Evolutionary conservation across 2,797 vertebrate species (phyloP), one percentile per base, ranked within the genome.

Genomic region (Lacerta bilineata): DNA sequence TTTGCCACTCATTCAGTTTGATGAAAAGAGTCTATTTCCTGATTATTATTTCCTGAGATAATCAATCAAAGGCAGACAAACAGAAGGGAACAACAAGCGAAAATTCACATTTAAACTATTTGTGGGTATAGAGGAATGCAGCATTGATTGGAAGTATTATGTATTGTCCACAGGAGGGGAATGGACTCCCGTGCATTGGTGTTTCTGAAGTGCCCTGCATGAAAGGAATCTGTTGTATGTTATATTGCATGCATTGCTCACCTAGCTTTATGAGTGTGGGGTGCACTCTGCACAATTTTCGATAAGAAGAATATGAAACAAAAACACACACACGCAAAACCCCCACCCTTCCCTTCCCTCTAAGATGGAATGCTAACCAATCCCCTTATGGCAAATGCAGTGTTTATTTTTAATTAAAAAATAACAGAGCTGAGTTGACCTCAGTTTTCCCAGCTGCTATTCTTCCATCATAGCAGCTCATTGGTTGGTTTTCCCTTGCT

Each of bases 331-430:
- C 15, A 3, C 78, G 59, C 84, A 50, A 15, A 50, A 50, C 17
- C 29, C 1, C 0, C 29, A 0, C 4, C 18, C 59, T 7, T 61
- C 72, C 33, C n/a, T 33, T 75, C 90, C 88, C 84, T 2, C 74
- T 55, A 46, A 68, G 75, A 91, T 91, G 92, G 92, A 96, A 96
- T 95, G 95, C 90, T 96, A 95, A 95, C 94, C 87, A 95, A 95
- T 94, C 95, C 95, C 93, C 89, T 95, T 93, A 94, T 95, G 95
- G 92, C 94, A 94, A 97, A 95, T 41, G 66, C 74, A 72, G 8
- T 95, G 95, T 95, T 97, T 95, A 96, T 95, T 97, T 97, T 96
- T 96, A 95, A 96, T 97, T 96, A 96, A 96, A 96, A 96, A 96
- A 95, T 94, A 95, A 93, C 93, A 94, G 94, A 93, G 91, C 87